Evolutionary conservation across 1,140 invertebrate species (phyloP).

Genomic region (Drosophila nannoptera): DNA sequence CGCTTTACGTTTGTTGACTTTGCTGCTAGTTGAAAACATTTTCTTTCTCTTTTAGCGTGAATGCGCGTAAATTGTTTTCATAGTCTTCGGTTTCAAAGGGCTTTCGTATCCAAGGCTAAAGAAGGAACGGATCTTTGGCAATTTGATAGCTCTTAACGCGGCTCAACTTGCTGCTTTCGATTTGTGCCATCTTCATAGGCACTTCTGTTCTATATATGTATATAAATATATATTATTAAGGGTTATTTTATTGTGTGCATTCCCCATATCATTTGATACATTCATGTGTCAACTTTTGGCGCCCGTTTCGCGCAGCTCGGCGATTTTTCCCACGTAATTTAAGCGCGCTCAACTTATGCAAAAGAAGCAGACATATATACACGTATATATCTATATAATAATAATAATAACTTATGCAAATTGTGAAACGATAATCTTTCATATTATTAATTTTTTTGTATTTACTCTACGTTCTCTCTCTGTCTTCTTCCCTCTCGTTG

Average conservation of each 20-base stretch:
- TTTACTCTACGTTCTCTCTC: not conserved
- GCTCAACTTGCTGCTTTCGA: constrained; percentile 59
- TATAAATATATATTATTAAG: not conserved
- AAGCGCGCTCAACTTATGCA: constrained; percentile 15
- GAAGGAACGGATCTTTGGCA: constrained; percentile 29
- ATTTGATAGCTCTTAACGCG: constrained; percentile 67
- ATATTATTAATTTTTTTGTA: constrained; percentile 35
- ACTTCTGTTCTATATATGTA: too few relatives aligned
- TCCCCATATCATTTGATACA: constrained; percentile 36
- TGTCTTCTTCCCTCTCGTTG: not conserved
- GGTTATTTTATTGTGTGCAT: constrained; percentile 10
- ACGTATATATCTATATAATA: not conserved
- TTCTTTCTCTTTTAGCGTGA: constrained; percentile 32
- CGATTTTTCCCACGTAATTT: constrained; percentile 46
- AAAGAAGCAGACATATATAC: constrained; percentile 8
- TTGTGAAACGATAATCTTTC: constrained; percentile 44
- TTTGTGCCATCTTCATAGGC: constrained; percentile 20
- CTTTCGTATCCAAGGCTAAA: not conserved
- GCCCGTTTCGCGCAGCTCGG: constrained; percentile 27
- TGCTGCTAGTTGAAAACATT: constrained; percentile 36
- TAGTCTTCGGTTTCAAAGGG: constrained; percentile 25
- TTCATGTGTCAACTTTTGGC: constrained; percentile 39
- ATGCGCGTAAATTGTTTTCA: constrained; percentile 60
- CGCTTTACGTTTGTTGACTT: constrained; percentile 56
- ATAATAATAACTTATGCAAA: constrained; percentile 28